A percentile compares a stretch with the other conserved stretches of the same genome.
Conservation (phyloP, 2,797 vertebrate species). For the Carcharodon carcharias region DNA sequence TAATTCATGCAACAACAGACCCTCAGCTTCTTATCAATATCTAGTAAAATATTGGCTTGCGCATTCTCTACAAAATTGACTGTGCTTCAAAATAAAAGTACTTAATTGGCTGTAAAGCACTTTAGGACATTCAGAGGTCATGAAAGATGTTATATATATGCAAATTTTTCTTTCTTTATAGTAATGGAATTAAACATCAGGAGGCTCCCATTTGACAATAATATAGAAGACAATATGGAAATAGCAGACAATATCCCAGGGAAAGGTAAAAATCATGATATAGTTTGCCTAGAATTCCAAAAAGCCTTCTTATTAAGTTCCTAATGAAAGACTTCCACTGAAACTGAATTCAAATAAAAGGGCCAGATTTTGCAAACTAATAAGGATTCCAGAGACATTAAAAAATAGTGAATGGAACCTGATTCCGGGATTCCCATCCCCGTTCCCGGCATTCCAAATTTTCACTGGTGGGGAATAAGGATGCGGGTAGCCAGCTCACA, state of each 20-base stretch:
- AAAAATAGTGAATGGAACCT: background rate
- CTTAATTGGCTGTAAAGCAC: background rate
- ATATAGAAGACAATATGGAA: background rate
- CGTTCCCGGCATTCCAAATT: background rate
- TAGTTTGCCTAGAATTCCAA: background rate
- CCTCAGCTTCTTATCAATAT: background rate
- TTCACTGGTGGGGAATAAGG: too few species aligned
- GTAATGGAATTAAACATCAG: background rate
- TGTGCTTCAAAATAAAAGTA: background rate
- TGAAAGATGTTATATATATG: background rate
- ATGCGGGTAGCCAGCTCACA: too few species aligned
- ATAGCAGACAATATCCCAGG: background rate
- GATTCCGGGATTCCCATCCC: too few species aligned
- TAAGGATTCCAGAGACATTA: too few species aligned
- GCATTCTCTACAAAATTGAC: background rate
- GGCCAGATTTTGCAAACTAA: too few species aligned
- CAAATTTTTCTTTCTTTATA: background rate
- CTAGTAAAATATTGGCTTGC: background rate
- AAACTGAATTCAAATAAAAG: background rate
- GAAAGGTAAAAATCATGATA: background rate
- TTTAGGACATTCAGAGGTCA: background rate
- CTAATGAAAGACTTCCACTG: background rate
- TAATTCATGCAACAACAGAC: background rate
- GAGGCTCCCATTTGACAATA: background rate
- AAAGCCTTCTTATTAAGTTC: background rate